Evolutionary conservation across 1,140 invertebrate genomes (phyloP).

Genomic region (Heliothis subflexa): DNA sequence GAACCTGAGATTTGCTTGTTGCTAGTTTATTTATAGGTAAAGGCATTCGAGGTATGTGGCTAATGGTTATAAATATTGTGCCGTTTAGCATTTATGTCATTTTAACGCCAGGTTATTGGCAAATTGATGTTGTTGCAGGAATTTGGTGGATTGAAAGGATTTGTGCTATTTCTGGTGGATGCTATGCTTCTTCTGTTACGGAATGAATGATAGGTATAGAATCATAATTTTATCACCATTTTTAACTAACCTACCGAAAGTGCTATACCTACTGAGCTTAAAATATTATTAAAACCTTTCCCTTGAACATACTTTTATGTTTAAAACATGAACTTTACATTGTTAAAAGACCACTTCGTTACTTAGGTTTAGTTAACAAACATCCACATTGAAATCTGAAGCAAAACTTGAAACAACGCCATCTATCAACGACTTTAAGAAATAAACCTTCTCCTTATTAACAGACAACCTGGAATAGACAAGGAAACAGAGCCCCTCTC

Average conservation of each 20-base stretch:
- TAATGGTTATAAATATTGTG: constrained; percentile 15
- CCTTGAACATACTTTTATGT: too few species aligned
- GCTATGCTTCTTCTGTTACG: too few species aligned
- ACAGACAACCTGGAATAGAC: not conserved
- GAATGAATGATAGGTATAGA: too few species aligned
- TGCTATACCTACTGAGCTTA: too few species aligned
- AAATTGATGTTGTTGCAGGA: not conserved
- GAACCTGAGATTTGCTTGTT: not conserved
- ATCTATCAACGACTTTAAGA: not conserved
- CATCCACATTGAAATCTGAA: too few species aligned
- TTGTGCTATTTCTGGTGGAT: not conserved
- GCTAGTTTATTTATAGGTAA: constrained; percentile 23
- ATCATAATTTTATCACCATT: too few species aligned
- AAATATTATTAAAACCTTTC: too few species aligned
- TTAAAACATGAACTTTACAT: too few species aligned
- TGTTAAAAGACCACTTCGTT: too few species aligned
- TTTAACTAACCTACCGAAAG: too few species aligned
- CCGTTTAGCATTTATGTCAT: constrained; percentile 26
- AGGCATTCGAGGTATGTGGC: constrained; percentile 14
- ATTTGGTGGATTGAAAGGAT: not conserved
- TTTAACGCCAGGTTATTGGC: constrained; percentile 4
- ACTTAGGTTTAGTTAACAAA: too few species aligned
- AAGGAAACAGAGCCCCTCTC: not conserved
- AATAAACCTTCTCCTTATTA: not conserved
- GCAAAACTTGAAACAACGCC: not conserved